Evolutionary conservation across 2,888 invertebrate genomes (phyloP).

Genomic region (Steinernema scapterisci): DNA sequence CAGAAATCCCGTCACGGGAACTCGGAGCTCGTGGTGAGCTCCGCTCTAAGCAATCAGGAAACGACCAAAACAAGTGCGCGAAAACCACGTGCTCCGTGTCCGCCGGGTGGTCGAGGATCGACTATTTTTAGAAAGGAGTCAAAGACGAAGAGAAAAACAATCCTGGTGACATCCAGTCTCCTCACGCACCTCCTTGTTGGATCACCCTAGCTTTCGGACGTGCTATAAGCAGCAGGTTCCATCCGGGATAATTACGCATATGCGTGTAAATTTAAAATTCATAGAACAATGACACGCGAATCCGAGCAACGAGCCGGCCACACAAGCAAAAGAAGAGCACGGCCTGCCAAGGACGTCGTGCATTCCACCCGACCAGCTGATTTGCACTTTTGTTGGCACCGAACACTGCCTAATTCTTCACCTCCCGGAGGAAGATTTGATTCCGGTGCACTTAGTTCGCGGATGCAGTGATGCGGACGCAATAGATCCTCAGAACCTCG

Average conservation of each 20-base stretch:
- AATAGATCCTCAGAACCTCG: too few relatives aligned
- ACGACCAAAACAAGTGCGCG: not conserved
- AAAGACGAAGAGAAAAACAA: constrained; percentile 1
- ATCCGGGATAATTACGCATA: not conserved
- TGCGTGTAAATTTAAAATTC: not conserved
- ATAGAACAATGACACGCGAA: not conserved
- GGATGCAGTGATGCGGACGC: not conserved
- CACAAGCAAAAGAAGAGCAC: not conserved
- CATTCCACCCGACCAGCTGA: constrained; percentile 14
- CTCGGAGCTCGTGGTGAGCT: not conserved
- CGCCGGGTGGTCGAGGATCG: constrained; percentile 14
- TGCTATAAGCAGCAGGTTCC: not conserved
- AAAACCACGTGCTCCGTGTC: constrained; percentile 3
- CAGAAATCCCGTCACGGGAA: not conserved
- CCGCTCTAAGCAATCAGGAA: not conserved
- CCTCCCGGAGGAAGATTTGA: too few relatives aligned
- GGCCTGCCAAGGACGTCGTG: not conserved
- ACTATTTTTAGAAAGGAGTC: not conserved
- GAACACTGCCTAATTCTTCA: not conserved
- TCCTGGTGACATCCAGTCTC: not conserved
- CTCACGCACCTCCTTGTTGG: too few relatives aligned
- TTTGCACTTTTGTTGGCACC: constrained; percentile 17
- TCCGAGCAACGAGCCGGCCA: not conserved
- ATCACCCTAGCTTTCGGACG: not conserved
- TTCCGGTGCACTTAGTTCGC: not conserved